Evolutionary conservation across 37 sponge, comb jelly and placozoan species (phyloP), one percentile per base, ranked within the genome.

Genomic region (Crambe crambe): DNA sequence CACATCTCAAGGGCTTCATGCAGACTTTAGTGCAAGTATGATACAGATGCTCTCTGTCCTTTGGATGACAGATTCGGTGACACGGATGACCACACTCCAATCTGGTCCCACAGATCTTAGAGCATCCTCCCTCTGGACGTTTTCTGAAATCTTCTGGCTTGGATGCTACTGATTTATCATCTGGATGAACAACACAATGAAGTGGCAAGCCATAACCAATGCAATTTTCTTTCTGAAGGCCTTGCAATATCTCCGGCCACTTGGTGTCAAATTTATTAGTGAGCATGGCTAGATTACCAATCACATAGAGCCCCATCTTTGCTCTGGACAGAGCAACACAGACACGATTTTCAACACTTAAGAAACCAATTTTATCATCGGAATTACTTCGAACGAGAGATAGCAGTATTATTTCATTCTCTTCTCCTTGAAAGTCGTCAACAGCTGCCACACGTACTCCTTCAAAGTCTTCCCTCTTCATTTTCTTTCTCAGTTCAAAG

Each of bases 381-480:
- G 37, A n/a, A 64, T 95, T 95, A 42, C 93, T 92, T 1, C 97
- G 82, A 4, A 92, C 93, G 0, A 97, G 80, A 17, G 95, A 94
- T 23, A 97, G 59, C 1, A 97, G 75, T 18, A 97, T 79, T 26
- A 94, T 87, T 18, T 86, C 80, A 60, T 97, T 97, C 67, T 97
- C 97, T 58, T 97, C 97, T 20, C 97, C 97, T 68, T 97, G 97
- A 63, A 88, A 97, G 31, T 93, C 91, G 79, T 97, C 98, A 42
- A 97, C 93, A 62, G 91, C 89, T 76, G 91, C 77, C 4, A 89
- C 90, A 18, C 92, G 63, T 20, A 97, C 87, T 35, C 87, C 96
- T 37, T 78, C 72, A 56, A 89, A 83, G 27, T 76, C 74, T 31
- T 17, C 57, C 36, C 57, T 65, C 25, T 56, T 72, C 81, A 92